Evolutionary conservation across 2,113 vertebrate species (phyloP).

Genomic region (Hypanus sabinus): DNA sequence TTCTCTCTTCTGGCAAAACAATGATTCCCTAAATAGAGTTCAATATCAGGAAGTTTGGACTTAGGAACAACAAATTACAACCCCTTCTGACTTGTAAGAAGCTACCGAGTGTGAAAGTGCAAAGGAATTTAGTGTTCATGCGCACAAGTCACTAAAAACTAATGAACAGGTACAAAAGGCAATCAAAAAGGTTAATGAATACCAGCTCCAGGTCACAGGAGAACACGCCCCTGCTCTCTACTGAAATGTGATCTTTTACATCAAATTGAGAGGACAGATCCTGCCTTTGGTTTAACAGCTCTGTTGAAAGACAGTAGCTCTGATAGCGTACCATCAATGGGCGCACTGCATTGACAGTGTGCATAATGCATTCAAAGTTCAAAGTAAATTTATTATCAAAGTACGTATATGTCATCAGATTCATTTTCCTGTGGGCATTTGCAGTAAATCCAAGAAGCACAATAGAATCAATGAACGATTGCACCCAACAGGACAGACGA

Average conservation of each 20-base stretch:
- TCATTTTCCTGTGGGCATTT: too few relatives aligned
- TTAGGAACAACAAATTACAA: neutral
- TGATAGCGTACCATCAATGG: neutral
- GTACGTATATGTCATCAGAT: too few relatives aligned
- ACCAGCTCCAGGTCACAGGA: neutral
- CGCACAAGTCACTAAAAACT: neutral
- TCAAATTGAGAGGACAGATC: neutral
- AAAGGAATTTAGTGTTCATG: neutral
- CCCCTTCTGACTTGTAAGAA: neutral
- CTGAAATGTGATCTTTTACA: neutral
- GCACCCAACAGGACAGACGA: too few relatives aligned
- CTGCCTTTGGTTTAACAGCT: neutral
- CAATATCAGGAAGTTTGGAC: neutral
- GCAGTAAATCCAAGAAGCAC: too few relatives aligned
- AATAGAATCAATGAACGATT: too few relatives aligned
- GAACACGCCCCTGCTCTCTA: neutral
- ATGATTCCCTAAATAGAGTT: neutral
- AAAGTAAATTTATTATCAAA: too few relatives aligned
- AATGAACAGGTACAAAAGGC: neutral
- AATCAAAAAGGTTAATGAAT: neutral
- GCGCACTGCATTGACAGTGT: too few relatives aligned
- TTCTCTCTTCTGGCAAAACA: too few relatives aligned
- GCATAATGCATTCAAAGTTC: too few relatives aligned
- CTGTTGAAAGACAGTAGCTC: neutral
- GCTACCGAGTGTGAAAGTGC: neutral